Evolutionary conservation across 2,113 vertebrate species (phyloP).

Genomic region (Nannobrachium achirus): DNA sequence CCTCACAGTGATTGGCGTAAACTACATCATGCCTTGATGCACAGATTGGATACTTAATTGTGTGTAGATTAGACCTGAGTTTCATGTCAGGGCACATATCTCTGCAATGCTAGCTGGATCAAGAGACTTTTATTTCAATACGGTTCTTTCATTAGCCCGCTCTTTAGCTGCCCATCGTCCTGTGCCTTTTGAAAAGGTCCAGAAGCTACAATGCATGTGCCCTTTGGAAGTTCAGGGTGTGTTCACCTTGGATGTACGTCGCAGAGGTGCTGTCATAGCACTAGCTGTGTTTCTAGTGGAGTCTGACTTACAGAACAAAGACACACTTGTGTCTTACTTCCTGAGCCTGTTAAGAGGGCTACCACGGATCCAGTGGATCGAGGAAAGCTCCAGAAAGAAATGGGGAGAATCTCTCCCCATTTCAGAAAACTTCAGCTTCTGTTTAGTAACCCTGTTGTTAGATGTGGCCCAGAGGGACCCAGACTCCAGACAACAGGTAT

Average conservation of each 20-base stretch:
- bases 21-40: no score
- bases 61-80: no score
- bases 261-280: constrained; percentile 93
- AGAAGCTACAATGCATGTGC: constrained; percentile 96
- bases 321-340: constrained; percentile 89
- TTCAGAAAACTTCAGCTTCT: constrained; percentile 96
- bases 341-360: constrained; percentile 91
- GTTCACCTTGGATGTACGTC: constrained; percentile 92
- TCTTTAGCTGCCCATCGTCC: constrained; percentile 90
- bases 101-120: constrained; percentile 65
- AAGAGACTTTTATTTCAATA: constrained; percentile 94
- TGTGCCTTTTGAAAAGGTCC: constrained; percentile 90
- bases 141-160: constrained; percentile 91
- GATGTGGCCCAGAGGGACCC: constrained; percentile 88
- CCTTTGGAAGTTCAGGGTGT: constrained; percentile 91
- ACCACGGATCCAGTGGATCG: constrained; percentile 94
- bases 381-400: constrained; percentile 90
- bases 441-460: constrained; percentile 89
- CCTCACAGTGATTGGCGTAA: no score
- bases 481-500: constrained; percentile 70
- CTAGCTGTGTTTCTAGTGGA: constrained; percentile 94
- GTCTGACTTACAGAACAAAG: constrained; percentile 96
- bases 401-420: constrained; percentile 89
- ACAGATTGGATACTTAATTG: no score
- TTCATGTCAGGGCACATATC: no score